Percentiles rank a stretch among this genome's conserved stretches.
Evolutionary conservation across 2,113 vertebrate genomes (phyloP).

Genomic region (Tragelaphus imberbis): DNA sequence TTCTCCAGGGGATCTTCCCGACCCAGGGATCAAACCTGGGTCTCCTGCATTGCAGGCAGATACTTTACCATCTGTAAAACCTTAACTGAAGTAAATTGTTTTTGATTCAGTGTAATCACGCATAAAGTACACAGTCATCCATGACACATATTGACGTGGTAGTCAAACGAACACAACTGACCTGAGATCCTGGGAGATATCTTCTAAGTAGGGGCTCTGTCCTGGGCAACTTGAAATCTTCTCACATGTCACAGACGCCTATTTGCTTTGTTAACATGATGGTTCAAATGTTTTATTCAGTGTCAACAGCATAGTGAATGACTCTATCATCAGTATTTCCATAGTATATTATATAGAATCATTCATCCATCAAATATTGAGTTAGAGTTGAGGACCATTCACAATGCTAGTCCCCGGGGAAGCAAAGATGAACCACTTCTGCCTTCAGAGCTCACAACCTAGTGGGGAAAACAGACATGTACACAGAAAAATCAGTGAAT

Average conservation of each 20-base stretch:
- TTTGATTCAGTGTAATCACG: background rate
- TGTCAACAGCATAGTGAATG: background rate
- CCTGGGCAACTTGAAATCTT: background rate
- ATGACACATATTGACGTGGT: background rate
- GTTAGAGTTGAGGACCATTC: constrained; percentile 32
- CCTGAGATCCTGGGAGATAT: background rate
- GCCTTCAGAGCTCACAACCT: background rate
- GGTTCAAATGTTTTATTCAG: constrained; percentile 51
- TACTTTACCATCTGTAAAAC: background rate
- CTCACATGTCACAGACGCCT: background rate
- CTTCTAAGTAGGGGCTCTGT: background rate
- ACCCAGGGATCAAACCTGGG: background rate
- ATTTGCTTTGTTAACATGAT: constrained; percentile 37
- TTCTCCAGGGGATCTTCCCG: background rate
- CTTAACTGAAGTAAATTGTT: background rate
- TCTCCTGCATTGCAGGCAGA: background rate
- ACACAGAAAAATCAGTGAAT: background rate
- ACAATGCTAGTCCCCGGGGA: background rate
- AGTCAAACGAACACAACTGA: background rate
- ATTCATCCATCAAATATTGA: constrained; percentile 56
- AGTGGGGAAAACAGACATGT: constrained; percentile 8
- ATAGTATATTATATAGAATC: constrained; percentile 38
- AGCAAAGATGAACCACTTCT: constrained; percentile 35
- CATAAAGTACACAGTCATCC: background rate
- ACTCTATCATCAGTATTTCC: constrained; percentile 17